Evolutionary conservation across 2,113 vertebrate species (phyloP), one percentile per base, ranked within the genome.

Genomic region (Cyanistes caeruleus): DNA sequence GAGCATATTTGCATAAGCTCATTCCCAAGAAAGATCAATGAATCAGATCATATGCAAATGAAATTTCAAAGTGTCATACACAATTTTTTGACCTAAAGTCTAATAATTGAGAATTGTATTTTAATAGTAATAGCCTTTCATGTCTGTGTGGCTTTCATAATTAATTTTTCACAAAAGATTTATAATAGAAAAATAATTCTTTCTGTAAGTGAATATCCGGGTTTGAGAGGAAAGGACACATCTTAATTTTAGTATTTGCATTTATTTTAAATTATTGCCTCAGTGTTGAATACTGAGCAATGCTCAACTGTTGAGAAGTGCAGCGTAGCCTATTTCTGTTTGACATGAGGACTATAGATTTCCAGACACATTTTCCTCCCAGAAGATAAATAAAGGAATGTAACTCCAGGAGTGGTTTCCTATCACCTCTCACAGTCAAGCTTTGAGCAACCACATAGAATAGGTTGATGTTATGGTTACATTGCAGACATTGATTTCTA

Each of bases 311-410:
- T 14, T 39, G 13, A 43, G 43, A 95, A 80, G 37, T 23, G 51
- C 68, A 92, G 59, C 33, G 55, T 0, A 60, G 44, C 28, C 65
- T 49, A 7, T 62, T 92, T 60, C 86, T 87, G 31, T 69, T 60
- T 79, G 58, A 72, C 41, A 33, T 4, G 8, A 35, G 24, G 35
- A 91, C 48, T 44, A n/a, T 8, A 44, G 39, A 39, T 82, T 70
- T 87, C 51, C 62, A 73, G 58, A 46, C 22, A 63, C 33, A 35
- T 60, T 91, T 93, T 85, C 87, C 72, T 81, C 67, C 51, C 90
- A 93, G 60, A 90, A 92, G 68, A 87, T 44, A 96, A 96, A 95
- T 59, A 96, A 92, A 90, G 25, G 59, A 67, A 37, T 65, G 5
- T 9, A 87, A 53, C 25, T 86, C 48, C 63, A 75, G 74, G 48